These are phyloP conservation scores for Drosophila cracens DNA, from an alignment of 2,888 invertebrate species.

Conservation along the genomic window DNA sequence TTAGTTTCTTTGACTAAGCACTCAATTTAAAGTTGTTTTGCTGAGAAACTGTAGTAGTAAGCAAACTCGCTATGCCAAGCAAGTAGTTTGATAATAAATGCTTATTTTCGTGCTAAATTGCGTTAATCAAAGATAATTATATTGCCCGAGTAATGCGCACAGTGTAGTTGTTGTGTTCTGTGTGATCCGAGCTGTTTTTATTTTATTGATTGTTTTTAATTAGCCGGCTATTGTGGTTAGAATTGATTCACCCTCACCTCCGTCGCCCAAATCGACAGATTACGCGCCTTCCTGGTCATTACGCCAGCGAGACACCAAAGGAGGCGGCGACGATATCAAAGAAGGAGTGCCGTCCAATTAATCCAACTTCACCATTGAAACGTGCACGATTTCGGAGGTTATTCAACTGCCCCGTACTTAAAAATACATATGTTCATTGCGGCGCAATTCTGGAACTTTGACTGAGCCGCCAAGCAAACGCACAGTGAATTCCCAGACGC, in stretches of 20 bases:
- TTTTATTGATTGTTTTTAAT: constrained; percentile 78
- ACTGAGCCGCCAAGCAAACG: constrained; percentile 27
- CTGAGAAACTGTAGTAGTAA: constrained; percentile 14
- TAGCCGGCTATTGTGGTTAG: constrained; percentile 60
- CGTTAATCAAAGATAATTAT: constrained; percentile 75
- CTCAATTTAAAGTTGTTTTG: constrained; percentile 65
- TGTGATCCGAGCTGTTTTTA: constrained; percentile 26
- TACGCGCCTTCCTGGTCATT: constrained; percentile 58
- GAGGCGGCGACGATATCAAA: constrained; percentile 42
- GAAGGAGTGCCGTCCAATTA: constrained; percentile 61
- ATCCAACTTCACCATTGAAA: constrained; percentile 29
- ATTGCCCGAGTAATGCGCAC: constrained; percentile 47
- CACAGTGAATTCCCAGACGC: constrained; percentile 20
- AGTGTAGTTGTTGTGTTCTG: constrained; percentile 18
- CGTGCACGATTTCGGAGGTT: constrained; percentile 51
- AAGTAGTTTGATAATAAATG: constrained; percentile 72
- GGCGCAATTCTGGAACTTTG: constrained; percentile 51
- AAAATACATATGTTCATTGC: constrained; percentile 30
- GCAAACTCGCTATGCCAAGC: constrained; percentile 15
- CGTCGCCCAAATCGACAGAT: constrained; percentile 29
- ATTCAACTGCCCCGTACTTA: constrained; percentile 54
- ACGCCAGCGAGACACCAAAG: constrained; percentile 24
- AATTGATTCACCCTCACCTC: constrained; percentile 40
- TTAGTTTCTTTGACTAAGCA: constrained; percentile 56
- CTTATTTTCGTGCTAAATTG: constrained; percentile 78